Evolutionary conservation across 2,113 vertebrate genomes (phyloP), one percentile per base, ranked within the genome.

Genomic region (Cavia porcellus): DNA sequence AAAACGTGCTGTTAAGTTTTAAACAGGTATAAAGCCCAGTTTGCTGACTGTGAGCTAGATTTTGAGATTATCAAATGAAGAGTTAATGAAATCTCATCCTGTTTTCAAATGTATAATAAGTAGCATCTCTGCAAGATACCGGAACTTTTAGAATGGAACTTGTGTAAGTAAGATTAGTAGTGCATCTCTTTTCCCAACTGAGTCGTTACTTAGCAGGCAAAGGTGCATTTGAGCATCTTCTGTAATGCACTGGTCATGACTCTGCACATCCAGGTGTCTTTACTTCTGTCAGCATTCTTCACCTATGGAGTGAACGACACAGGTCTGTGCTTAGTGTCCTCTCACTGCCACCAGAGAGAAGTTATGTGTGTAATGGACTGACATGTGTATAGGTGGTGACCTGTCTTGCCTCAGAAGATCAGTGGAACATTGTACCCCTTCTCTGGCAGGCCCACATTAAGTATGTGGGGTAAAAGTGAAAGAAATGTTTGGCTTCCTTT

Each of bases 81-180:
- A 38, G 50, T 93, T 86, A 75, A 77, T 91, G 86, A 81, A 91
- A 95, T 45, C 32, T 14, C 80, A 42, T 61, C 62, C 81, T 75
- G 7, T 89, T 97, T 86, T 74, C 15, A 77, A 50, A 74, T 52
- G 42, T 42, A 8, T 38, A 55, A 74, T 86, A 38, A 79, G 15
- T 9, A 66, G 68, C 42, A 2, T 89, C 83, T 86, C 59, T 92
- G 19, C 45, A 81, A 74, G 91, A 24, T 22, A 17, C 68, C 20
- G 0, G 7, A 15, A 52, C 64, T 89, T n/a, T 9, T 4, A 66
- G 64, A 55, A 20, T 57, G 62, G 25, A 61, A 22, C 87, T 70
- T 81, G 20, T 64, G 3, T 52, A 62, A 62, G 7, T 47, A 86
- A n/a, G 38, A 66, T 85, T n/a, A 22, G 17, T n/a, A 45, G n/a